Evolutionary conservation across 1,140 invertebrate genomes (phyloP).

Genomic region (Aphelenchoides besseyi): DNA sequence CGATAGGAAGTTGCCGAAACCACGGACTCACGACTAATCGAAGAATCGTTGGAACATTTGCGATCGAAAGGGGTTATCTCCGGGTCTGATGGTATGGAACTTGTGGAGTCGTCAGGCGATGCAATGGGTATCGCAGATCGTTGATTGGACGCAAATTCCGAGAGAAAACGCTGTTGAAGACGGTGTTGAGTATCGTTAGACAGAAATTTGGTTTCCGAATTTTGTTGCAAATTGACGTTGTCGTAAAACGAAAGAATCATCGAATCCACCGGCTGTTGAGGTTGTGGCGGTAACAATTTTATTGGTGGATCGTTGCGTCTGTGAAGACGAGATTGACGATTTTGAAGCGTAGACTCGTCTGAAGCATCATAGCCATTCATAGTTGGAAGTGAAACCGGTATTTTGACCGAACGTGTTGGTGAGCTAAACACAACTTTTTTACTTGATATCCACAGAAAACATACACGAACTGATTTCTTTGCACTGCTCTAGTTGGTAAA

Average conservation of each 20-base stretch:
- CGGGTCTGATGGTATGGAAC: constrained; percentile 18
- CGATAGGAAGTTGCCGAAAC: constrained; percentile 8
- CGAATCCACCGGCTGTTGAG: neutral
- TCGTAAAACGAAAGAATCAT: constrained; percentile 22
- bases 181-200: neutral
- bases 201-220: constrained; percentile 16
- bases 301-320: too few relatives aligned
- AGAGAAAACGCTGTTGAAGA: constrained; percentile 15
- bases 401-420: neutral
- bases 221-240: constrained; percentile 21
- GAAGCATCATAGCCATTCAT: neutral
- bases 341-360: neutral
- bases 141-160: neutral
- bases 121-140: neutral
- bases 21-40: constrained; percentile 15
- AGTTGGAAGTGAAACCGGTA: too few relatives aligned
- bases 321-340: neutral
- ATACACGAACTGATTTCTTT: neutral
- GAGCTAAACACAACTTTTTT: neutral
- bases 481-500: neutral
- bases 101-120: neutral
- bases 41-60: constrained; percentile 3
- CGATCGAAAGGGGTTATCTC: constrained; percentile 16
- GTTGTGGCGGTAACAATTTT: constrained; percentile 2
- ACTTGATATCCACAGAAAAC: neutral